Evolutionary conservation across 2,797 vertebrate genomes (phyloP).

Genomic region (Siniperca obscura): DNA sequence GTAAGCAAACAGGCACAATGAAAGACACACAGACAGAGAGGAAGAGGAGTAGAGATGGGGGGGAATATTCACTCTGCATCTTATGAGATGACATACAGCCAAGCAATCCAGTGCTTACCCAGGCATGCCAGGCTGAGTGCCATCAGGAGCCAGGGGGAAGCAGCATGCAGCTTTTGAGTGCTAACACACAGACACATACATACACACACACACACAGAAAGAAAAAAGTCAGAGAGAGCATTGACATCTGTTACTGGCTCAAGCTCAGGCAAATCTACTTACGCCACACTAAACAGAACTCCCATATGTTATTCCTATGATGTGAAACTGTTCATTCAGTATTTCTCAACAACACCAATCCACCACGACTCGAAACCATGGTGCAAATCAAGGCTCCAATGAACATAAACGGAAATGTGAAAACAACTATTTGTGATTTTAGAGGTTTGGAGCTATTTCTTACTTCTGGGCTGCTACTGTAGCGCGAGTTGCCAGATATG

Average conservation of each 20-base stretch:
- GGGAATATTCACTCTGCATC: conserved; percentile 38
- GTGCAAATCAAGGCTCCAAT: not conserved
- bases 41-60: conserved; percentile 18
- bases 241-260: conserved; percentile 64
- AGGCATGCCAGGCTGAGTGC: conserved; percentile 57
- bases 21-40: conserved; percentile 21
- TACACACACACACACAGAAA: conserved; percentile 13
- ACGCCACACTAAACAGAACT: conserved; percentile 24
- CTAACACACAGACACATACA: conserved; percentile 30
- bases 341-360: conserved; percentile 4
- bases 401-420: not conserved
- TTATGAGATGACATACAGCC: conserved; percentile 30
- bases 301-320: conserved; percentile 44
- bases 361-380: not conserved
- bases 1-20: conserved; percentile 41
- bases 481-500: not conserved
- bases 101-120: conserved; percentile 64
- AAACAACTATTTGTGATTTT: not conserved
- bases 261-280: conserved; percentile 58
- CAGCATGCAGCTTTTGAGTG: conserved; percentile 55
- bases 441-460: not conserved
- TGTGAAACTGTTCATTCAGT: conserved; percentile 31
- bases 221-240: conserved; percentile 26
- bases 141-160: conserved; percentile 57
- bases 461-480: not conserved